Evolutionary conservation across 2,113 vertebrate species (phyloP).

Genomic region (Eolophus roseicapilla): DNA sequence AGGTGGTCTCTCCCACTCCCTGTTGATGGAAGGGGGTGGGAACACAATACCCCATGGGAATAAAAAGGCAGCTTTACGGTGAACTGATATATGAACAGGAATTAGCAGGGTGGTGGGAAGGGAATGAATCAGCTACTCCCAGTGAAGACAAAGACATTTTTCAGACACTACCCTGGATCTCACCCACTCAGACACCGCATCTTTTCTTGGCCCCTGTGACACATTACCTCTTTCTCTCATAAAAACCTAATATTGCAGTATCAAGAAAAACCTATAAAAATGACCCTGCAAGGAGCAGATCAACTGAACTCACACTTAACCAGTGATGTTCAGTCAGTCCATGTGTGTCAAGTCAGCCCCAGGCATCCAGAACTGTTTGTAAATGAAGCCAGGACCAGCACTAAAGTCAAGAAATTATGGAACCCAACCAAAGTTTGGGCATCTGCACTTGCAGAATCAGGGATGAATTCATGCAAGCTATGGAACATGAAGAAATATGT

Average conservation of each 20-base stretch:
- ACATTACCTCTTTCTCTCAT: constrained; percentile 13
- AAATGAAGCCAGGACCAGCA: neutral
- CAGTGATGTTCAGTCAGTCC: neutral
- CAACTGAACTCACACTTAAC: neutral
- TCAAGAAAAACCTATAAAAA: neutral
- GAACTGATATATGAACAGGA: constrained; percentile 30
- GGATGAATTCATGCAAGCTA: neutral
- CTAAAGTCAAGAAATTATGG: neutral
- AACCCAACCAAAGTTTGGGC: neutral
- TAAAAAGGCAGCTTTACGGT: constrained; percentile 27
- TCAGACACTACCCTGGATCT: constrained; percentile 45
- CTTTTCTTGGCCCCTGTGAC: constrained; percentile 40
- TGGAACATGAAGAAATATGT: neutral
- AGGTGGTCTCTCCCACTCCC: constrained; percentile 20
- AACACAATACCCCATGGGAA: constrained; percentile 38
- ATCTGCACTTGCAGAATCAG: neutral
- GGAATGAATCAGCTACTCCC: constrained; percentile 55
- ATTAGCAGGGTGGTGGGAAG: constrained; percentile 56
- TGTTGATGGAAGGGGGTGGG: constrained; percentile 30
- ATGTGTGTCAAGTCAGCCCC: neutral
- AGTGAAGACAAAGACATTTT: constrained; percentile 51
- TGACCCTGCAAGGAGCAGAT: neutral
- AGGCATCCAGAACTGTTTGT: neutral
- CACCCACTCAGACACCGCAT: constrained; percentile 60
- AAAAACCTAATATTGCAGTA: neutral